Conservation (phyloP, 1,140 invertebrate genomes). For the Leguminivora glycinivorella region DNA sequence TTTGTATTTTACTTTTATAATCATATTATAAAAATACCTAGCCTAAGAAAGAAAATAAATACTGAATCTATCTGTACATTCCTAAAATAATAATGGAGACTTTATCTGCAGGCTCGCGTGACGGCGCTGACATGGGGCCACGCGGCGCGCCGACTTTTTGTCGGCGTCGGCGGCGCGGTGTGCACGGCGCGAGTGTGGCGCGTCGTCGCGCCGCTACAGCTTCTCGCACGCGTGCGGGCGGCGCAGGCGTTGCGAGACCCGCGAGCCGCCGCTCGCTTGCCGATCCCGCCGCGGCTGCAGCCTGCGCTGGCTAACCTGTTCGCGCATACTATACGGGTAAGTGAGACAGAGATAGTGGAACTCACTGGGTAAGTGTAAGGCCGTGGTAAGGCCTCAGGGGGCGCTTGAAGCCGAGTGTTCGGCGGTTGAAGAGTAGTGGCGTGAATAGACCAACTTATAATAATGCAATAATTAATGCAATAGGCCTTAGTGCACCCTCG, state of each 20-base stretch:
- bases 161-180: slow-evolving; percentile 92
- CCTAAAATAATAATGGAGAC: too few species aligned
- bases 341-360: slow-evolving; percentile 39
- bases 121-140: slow-evolving; percentile 98
- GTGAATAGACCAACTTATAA: too few species aligned
- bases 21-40: too few species aligned
- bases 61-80: too few species aligned
- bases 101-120: slow-evolving; percentile 85
- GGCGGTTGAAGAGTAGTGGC: too few species aligned
- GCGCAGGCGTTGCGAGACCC: slow-evolving; percentile 83
- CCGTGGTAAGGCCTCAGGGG: too few species aligned
- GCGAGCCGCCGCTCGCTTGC: slow-evolving; percentile 90
- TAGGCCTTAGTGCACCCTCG: too few species aligned
- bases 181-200: slow-evolving; percentile 96
- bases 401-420: too few species aligned
- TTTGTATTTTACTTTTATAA: too few species aligned
- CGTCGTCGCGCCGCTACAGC: slow-evolving; percentile 92
- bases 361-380: too few species aligned
- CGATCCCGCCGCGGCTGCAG: slow-evolving; percentile 91
- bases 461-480: too few species aligned
- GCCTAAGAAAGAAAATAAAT: too few species aligned
- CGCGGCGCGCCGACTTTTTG: slow-evolving; percentile 95
- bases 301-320: slow-evolving; percentile 93
- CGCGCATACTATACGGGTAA: slow-evolving; percentile 96
- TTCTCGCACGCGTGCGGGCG: slow-evolving; percentile 88